A percentile compares a stretch with the other conserved stretches of the same genome.
phyloP scores from a whole-genome alignment of 2,888 invertebrate genomes.

The Lasioglossum calceatum region DNA sequence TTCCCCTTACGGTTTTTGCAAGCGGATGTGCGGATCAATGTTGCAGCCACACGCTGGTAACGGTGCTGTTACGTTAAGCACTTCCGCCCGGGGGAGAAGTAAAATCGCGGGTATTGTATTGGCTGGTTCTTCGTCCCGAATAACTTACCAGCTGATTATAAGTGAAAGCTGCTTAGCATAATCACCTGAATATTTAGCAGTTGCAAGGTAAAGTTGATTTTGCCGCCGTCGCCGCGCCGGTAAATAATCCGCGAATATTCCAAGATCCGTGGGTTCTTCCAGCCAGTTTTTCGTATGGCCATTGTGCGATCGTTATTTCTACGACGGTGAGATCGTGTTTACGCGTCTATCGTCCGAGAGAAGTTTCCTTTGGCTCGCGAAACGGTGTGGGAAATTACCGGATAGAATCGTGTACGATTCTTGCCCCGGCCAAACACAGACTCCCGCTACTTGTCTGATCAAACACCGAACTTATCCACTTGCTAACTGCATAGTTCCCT shows the following conservation, averaged over 20 bases:
- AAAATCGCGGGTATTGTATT: slow-evolving; percentile 4
- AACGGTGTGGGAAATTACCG: slow-evolving; percentile 1
- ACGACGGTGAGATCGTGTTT: background rate
- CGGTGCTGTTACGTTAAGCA: slow-evolving; percentile 29
- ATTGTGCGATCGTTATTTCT: background rate
- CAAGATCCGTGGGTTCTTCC: background rate
- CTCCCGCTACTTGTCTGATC: slow-evolving; percentile 2
- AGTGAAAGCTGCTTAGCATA: slow-evolving; percentile 9
- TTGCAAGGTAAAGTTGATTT: background rate
- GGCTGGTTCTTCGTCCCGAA: background rate
- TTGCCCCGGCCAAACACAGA: background rate
- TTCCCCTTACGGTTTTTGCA: slow-evolving; percentile 12
- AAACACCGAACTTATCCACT: slow-evolving; percentile 8
- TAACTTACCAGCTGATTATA: slow-evolving; percentile 6
- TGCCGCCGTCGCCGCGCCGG: background rate
- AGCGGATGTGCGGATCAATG: slow-evolving; percentile 27
- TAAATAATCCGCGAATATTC: background rate
- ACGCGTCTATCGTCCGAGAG: background rate
- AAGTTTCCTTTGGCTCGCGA: background rate
- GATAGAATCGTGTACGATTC: background rate
- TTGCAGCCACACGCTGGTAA: background rate
- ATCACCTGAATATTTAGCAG: background rate
- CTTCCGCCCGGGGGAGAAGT: slow-evolving; percentile 6
- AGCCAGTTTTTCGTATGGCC: background rate
- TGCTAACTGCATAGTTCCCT: background rate